Evolutionary conservation across 2,113 vertebrate species (phyloP).

Genomic region (Gallinago media): DNA sequence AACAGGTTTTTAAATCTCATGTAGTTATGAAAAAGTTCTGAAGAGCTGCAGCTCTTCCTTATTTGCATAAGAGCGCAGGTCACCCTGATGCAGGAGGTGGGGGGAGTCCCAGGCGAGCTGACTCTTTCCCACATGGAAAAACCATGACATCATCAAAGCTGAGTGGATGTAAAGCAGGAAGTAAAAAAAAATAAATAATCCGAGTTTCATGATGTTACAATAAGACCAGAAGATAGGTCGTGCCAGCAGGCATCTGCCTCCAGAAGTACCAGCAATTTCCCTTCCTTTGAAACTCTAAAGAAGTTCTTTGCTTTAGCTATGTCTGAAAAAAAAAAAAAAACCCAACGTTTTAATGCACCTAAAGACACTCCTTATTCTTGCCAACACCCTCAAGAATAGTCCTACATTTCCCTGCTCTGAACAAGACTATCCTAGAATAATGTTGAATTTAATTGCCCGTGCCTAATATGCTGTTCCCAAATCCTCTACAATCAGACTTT

Average conservation of each 20-base stretch:
- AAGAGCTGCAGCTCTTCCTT: conserved; percentile 72
- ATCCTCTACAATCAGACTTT: background rate
- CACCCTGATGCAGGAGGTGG: conserved; percentile 49
- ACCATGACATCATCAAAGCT: conserved; percentile 81
- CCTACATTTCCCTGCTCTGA: background rate
- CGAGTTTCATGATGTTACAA: background rate
- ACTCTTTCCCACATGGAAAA: conserved; percentile 86
- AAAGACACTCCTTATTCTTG: background rate
- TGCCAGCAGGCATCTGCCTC: background rate
- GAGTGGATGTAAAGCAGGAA: conserved; percentile 80
- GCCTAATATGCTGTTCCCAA: accelerated
- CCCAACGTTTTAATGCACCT: background rate
- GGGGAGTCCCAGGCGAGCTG: conserved; percentile 84
- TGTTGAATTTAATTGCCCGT: background rate
- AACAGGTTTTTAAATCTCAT: conserved; percentile 65
- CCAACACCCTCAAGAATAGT: background rate
- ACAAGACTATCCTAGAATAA: background rate
- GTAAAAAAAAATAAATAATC: background rate
- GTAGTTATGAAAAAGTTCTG: conserved; percentile 77
- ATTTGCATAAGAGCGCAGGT: conserved; percentile 81
- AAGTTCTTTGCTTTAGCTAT: background rate
- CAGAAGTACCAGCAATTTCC: background rate
- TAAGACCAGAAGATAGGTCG: background rate
- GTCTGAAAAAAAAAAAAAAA: background rate
- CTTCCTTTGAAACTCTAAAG: background rate